A percentile compares a stretch with the other conserved stretches of the same genome.
phyloP scores from a whole-genome alignment of 2,888 invertebrate genomes.

The Aspidiotus rigidus region DNA sequence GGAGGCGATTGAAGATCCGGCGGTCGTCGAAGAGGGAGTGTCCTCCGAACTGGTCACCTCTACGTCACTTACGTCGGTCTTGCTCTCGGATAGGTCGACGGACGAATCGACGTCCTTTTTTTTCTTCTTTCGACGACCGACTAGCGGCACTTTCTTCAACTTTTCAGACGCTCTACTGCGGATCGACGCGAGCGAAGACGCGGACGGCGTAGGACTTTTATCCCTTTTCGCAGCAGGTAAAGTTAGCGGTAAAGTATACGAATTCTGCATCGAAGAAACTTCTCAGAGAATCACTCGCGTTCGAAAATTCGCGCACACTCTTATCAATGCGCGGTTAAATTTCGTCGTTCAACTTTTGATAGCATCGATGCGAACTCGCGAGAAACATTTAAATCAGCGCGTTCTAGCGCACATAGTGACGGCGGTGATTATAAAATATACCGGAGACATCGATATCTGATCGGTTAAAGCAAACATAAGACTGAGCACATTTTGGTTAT shows the following conservation, averaged over 20 bases:
- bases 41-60: not conserved
- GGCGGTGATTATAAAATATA: too few species aligned
- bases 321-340: too few species aligned
- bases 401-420: too few species aligned
- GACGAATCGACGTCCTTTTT: not conserved
- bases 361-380: too few species aligned
- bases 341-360: too few species aligned
- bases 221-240: constrained; percentile 18
- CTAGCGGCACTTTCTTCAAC: constrained; percentile 8
- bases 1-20: not conserved
- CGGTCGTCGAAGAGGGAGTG: constrained; percentile 4
- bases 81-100: not conserved
- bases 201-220: constrained; percentile 15
- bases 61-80: constrained; percentile 7
- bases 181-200: constrained; percentile 19
- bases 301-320: too few species aligned
- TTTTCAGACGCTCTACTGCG: constrained; percentile 5
- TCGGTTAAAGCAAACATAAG: too few species aligned
- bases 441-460: too few species aligned
- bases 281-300: not conserved
- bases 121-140: constrained; percentile 13
- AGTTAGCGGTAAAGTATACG: not conserved
- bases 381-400: too few species aligned
- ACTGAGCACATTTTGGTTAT: too few species aligned
- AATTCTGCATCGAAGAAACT: constrained; percentile 6